Conservation (phyloP, 2,797 vertebrate species). For the Pseudotriccus pelzelni region DNA sequence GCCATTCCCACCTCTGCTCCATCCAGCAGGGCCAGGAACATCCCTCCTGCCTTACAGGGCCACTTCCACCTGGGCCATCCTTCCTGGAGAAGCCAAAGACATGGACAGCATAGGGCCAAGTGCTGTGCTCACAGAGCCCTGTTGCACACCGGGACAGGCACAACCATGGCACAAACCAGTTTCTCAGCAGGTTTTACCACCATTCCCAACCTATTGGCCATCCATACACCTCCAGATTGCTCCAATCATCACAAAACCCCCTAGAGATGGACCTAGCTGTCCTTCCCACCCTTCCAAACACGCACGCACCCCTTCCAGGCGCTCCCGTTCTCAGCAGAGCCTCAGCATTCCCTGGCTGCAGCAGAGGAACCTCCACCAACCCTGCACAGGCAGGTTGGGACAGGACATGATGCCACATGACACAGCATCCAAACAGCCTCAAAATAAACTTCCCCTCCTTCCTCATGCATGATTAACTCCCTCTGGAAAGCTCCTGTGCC, state of each 20-base stretch:
- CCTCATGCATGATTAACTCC: not conserved
- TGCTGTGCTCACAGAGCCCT: not conserved
- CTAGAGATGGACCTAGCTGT: fast-evolving
- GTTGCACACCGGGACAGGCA: fast-evolving
- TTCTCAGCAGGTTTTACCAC: not conserved
- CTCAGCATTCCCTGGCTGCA: not conserved
- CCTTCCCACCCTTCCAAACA: not conserved
- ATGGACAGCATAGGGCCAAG: not conserved
- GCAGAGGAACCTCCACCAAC: not conserved
- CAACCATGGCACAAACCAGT: fast-evolving
- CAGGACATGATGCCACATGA: not conserved
- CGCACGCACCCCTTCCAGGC: fast-evolving
- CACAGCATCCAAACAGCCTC: not conserved
- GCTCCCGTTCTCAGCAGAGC: not conserved
- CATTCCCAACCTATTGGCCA: not conserved
- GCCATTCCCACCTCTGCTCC: not conserved
- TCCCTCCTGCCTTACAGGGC: fast-evolving
- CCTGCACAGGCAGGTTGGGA: too few relatives aligned
- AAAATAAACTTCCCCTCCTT: not conserved
- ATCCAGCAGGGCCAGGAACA: not conserved
- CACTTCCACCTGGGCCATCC: fast-evolving
- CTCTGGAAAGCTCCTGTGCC: not conserved
- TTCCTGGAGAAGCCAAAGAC: not conserved
- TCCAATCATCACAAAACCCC: not conserved
- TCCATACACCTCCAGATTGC: not conserved